Evolutionary conservation across 2,888 invertebrate species (phyloP).

Genomic region (Neria commutata): DNA sequence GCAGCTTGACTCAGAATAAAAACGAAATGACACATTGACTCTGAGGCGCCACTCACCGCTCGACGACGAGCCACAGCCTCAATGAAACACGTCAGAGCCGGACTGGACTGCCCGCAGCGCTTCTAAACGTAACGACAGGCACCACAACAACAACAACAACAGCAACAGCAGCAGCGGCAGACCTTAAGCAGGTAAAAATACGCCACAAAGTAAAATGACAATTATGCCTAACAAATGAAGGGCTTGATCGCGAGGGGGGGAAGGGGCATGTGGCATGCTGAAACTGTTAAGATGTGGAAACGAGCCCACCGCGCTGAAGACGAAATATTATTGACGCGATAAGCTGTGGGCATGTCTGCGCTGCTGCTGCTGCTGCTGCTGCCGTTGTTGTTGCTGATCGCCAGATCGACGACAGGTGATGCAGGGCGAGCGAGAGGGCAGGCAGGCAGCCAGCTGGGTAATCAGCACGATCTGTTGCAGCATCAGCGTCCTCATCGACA

Average conservation of each 20-base stretch:
- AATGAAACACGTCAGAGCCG: conserved; percentile 11
- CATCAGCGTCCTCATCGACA: conserved; percentile 26
- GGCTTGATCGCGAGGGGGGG: background rate
- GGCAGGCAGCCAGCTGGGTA: background rate
- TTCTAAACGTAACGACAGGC: background rate
- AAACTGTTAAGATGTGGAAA: too few relatives aligned
- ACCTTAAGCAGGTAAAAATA: background rate
- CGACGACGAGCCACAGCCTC: too few relatives aligned
- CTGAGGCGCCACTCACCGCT: conserved; percentile 11
- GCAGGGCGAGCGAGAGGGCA: background rate
- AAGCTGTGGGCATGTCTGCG: background rate
- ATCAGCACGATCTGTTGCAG: conserved; percentile 6
- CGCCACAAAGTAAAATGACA: background rate
- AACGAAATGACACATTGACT: conserved; percentile 15
- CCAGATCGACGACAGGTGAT: background rate
- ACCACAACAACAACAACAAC: background rate
- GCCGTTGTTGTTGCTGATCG: background rate
- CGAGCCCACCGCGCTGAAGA: background rate
- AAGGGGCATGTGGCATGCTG: too few relatives aligned
- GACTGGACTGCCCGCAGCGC: conserved; percentile 9
- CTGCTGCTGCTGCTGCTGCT: background rate
- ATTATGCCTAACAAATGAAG: background rate
- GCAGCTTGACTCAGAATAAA: background rate
- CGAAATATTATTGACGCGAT: background rate
- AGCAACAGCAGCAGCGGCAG: background rate